Percentiles rank a stretch among this genome's conserved stretches.
These are phyloP conservation scores for Cetoscarus ocellatus DNA, from an alignment of 2,797 vertebrate species.

Conservation along the genomic window DNA sequence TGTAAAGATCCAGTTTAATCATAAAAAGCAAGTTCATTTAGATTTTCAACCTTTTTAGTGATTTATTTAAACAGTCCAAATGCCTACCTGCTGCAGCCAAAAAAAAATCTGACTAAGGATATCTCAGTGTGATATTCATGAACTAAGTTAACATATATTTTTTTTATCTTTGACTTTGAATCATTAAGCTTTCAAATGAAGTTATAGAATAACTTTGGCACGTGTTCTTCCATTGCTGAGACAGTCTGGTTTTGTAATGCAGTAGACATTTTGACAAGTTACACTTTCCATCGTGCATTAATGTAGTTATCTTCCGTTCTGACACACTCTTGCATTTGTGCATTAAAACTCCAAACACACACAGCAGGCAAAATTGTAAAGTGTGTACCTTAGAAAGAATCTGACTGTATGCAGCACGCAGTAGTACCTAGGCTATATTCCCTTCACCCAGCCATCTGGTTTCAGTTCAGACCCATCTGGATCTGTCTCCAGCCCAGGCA, in stretches of 20 bases:
- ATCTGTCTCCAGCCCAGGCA: conserved; percentile 86
- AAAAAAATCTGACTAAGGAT: not conserved
- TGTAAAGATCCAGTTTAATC: no score
- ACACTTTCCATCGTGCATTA: conserved; percentile 15
- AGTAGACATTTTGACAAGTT: not conserved
- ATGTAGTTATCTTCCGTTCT: conserved; percentile 13
- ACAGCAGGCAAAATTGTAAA: conserved; percentile 26
- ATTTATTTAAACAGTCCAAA: not conserved
- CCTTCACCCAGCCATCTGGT: conserved; percentile 84
- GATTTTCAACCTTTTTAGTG: no score
- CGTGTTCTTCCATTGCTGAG: not conserved
- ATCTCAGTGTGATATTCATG: not conserved
- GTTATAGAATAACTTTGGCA: not conserved
- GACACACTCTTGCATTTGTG: conserved; percentile 18
- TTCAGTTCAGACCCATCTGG: conserved; percentile 89
- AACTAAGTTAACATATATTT: not conserved
- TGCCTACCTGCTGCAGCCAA: conserved; percentile 10
- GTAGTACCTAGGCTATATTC: conserved; percentile 77
- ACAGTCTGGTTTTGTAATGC: not conserved
- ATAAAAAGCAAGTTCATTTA: no score
- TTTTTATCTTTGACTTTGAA: not conserved
- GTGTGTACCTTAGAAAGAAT: conserved; percentile 49
- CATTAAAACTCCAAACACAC: conserved; percentile 2
- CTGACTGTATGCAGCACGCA: conserved; percentile 66
- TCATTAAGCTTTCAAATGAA: conserved; percentile 8